Conservation (phyloP, 2,113 vertebrate genomes). For the Tringa solitaria region DNA sequence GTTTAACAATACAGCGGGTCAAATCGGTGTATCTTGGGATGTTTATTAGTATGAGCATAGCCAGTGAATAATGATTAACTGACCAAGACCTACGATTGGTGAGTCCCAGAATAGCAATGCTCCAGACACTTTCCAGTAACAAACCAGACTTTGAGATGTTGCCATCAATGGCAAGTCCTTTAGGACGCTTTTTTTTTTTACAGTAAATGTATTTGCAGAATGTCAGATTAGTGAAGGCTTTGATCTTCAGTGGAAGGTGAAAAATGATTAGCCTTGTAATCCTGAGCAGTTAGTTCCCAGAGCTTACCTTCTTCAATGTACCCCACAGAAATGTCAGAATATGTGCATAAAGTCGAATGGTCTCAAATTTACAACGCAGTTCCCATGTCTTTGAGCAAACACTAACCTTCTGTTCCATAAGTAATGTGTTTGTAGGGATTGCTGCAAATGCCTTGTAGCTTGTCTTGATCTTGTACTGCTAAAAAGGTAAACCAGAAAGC, state of each 20-base stretch:
- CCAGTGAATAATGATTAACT: not conserved
- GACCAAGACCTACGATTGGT: not conserved
- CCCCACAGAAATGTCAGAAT: not conserved
- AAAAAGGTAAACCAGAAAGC: conserved; percentile 67
- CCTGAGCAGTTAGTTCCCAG: not conserved
- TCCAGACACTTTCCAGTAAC: not conserved
- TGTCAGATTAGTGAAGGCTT: not conserved
- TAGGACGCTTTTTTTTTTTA: not conserved
- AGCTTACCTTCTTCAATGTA: not conserved
- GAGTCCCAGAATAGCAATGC: not conserved
- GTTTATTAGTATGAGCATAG: not conserved
- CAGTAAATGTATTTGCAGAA: not conserved
- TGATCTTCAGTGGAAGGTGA: not conserved
- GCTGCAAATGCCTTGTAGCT: conserved; percentile 95
- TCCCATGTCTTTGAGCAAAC: conserved; percentile 23
- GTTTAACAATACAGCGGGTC: not conserved
- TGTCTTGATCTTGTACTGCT: conserved; percentile 91
- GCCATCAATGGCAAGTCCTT: not conserved
- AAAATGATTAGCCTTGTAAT: not conserved
- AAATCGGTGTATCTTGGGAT: not conserved
- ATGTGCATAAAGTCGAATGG: not conserved
- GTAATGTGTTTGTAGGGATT: conserved; percentile 94
- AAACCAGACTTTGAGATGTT: not conserved
- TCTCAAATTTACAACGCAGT: not conserved
- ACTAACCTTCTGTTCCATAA: conserved; percentile 97